A percentile compares a stretch with the other conserved stretches of the same genome.
Evolutionary conservation across 2,113 vertebrate genomes (phyloP).

Genomic region (Elephas maximus): DNA sequence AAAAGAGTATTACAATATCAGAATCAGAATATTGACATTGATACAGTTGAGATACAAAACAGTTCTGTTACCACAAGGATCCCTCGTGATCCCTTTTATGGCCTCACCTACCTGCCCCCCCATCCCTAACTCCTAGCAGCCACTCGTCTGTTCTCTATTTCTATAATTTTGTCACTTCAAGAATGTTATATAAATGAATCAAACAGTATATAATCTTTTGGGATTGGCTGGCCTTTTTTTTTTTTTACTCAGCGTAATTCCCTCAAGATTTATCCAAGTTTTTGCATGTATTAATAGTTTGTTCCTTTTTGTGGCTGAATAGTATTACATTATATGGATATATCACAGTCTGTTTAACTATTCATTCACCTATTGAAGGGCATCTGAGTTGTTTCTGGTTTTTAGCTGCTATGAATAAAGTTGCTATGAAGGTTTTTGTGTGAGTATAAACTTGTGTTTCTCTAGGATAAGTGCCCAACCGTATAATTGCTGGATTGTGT

Average conservation of each 20-base stretch:
- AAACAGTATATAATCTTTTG: background rate
- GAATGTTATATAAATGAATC: conserved; percentile 24
- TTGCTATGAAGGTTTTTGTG: conserved; percentile 30
- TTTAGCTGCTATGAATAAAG: background rate
- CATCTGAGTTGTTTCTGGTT: background rate
- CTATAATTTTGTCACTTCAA: conserved; percentile 40
- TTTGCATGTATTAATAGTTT: too few relatives aligned
- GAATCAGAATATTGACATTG: background rate
- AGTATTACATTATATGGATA: background rate
- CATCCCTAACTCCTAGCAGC: background rate
- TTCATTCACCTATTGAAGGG: background rate
- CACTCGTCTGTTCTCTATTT: background rate
- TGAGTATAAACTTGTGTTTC: conserved; percentile 28
- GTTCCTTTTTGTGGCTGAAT: too few relatives aligned
- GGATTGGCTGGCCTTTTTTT: background rate
- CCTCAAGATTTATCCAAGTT: background rate
- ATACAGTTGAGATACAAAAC: background rate
- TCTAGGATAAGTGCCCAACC: background rate
- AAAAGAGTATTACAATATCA: background rate
- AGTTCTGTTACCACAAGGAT: background rate
- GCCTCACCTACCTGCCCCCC: background rate
- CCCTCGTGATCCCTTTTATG: background rate
- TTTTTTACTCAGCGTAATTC: background rate
- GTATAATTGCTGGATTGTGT: background rate
- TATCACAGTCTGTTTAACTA: background rate